Conservation (phyloP, 2,888 invertebrate species). For the Drosophila affinis region DNA sequence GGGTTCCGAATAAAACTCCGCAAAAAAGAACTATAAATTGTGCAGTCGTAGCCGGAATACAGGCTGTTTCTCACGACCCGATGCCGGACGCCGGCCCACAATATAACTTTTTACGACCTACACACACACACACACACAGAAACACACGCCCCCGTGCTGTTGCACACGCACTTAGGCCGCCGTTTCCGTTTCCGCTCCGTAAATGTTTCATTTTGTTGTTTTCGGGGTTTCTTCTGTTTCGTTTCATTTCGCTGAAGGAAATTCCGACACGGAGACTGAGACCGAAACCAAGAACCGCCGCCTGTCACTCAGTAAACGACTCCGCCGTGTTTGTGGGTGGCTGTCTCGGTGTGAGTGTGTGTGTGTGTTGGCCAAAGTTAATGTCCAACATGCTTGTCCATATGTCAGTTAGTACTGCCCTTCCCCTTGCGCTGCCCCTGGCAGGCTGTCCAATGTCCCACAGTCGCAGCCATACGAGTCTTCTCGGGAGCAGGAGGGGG, state of each 20-base stretch:
- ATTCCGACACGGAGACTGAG: constrained; percentile 20
- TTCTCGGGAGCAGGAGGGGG: constrained; percentile 10
- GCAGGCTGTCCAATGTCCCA: constrained; percentile 1
- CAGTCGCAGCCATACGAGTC: constrained; percentile 21
- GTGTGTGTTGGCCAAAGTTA: constrained; percentile 67
- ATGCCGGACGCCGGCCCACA: constrained; percentile 26
- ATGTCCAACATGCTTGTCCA: constrained; percentile 74
- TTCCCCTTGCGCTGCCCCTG: not conserved
- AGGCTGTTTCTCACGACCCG: not conserved
- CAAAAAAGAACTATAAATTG: constrained; percentile 46
- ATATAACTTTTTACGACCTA: constrained; percentile 64
- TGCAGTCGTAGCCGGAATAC: constrained; percentile 14
- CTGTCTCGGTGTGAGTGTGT: constrained; percentile 68
- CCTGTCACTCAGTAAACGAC: constrained; percentile 69
- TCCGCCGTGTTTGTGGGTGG: constrained; percentile 38
- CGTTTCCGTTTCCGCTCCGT: constrained; percentile 73
- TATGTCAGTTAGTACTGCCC: constrained; percentile 71
- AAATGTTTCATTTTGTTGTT: constrained; percentile 75
- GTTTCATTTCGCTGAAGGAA: not conserved
- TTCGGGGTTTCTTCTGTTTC: constrained; percentile 10
- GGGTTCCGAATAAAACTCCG: constrained; percentile 12
- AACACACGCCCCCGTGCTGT: constrained; percentile 3
- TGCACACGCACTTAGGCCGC: constrained; percentile 45
- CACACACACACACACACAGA: constrained; percentile 29
- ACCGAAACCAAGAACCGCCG: constrained; percentile 38